Conservation (phyloP, 2,888 invertebrate species). For the Lycophotia porphyrea region DNA sequence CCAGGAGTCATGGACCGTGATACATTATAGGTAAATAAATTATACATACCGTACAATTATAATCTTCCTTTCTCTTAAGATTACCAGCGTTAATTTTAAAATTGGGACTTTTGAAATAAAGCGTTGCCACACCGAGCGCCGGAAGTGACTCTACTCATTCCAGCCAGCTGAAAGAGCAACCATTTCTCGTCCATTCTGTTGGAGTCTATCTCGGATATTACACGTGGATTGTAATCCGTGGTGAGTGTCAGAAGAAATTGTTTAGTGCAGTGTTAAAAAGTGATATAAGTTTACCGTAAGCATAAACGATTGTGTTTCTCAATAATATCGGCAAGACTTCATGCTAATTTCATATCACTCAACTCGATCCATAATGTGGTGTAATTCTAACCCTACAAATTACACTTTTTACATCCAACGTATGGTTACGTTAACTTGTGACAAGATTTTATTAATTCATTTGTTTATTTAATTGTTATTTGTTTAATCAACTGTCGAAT, state of each 20-base stretch:
- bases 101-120: conserved; percentile 43
- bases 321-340: conserved; percentile 9
- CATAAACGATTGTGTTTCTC: conserved; percentile 62
- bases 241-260: conserved; percentile 87
- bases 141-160: conserved; percentile 85
- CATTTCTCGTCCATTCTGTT: conserved; percentile 92
- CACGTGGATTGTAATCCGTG: conserved; percentile 90
- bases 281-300: conserved; percentile 74
- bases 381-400: conserved; percentile 47
- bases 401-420: conserved; percentile 53
- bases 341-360: conserved; percentile 1
- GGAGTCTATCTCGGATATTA: conserved; percentile 92
- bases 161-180: conserved; percentile 86
- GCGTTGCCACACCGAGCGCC: conserved; percentile 75
- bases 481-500: conserved; percentile 72
- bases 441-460: conserved; percentile 45
- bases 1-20: not conserved
- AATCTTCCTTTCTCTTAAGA: conserved; percentile 2
- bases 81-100: conserved; percentile 37
- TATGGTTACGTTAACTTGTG: conserved; percentile 55
- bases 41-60: not conserved
- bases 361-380: conserved; percentile 31
- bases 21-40: not conserved
- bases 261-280: conserved; percentile 85
- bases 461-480: conserved; percentile 62